phyloP scores from a whole-genome alignment of 2,113 vertebrate species.

The Labrus mixtus region DNA sequence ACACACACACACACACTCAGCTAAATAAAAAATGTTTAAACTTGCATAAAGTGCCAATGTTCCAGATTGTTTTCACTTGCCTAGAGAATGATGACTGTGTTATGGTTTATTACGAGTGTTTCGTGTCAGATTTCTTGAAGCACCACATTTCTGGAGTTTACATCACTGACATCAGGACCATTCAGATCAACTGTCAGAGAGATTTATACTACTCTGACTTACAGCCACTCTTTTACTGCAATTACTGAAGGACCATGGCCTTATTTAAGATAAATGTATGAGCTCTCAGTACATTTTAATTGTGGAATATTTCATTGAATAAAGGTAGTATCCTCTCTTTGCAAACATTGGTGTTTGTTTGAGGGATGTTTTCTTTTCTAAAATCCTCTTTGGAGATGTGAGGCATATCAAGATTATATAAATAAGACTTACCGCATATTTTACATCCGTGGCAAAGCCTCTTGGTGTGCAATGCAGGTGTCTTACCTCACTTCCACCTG shows the following conservation, averaged over 20 bases:
- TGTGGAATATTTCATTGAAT: too few species aligned
- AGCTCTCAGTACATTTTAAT: too few species aligned
- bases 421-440: too few species aligned
- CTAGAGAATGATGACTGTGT: background rate
- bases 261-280: background rate
- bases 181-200: slow-evolving; percentile 9
- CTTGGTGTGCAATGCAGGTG: too few species aligned
- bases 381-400: too few species aligned
- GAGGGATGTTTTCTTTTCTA: too few species aligned
- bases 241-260: background rate
- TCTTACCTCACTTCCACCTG: too few species aligned
- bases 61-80: background rate
- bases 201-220: slow-evolving; percentile 3
- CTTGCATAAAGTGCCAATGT: background rate
- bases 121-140: background rate
- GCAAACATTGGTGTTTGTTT: too few species aligned
- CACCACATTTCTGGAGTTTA: slow-evolving; percentile 16
- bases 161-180: slow-evolving; percentile 8
- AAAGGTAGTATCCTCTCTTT: too few species aligned
- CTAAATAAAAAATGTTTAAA: background rate
- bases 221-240: background rate
- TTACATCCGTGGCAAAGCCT: too few species aligned
- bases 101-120: background rate
- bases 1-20: too few species aligned
- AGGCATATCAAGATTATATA: too few species aligned